Evolutionary conservation across 2,797 vertebrate species (phyloP), one percentile per base, ranked within the genome.

Genomic region (Diplodus sargus): DNA sequence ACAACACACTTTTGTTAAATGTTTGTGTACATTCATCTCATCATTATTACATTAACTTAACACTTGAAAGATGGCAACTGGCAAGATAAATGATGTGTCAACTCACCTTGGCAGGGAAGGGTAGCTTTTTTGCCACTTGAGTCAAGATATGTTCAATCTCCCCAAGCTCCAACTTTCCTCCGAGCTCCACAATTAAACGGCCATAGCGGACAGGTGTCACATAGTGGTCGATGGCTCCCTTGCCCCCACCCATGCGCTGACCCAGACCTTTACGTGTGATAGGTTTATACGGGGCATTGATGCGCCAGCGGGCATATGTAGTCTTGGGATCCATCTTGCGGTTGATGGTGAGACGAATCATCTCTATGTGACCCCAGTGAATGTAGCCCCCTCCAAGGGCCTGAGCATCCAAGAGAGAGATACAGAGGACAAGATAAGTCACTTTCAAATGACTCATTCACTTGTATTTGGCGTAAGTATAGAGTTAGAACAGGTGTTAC

Each of bases 211-310:
- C 93, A 0, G 98, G 93, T 0, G 97, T 97, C 85, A 99, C 97
- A 0, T 98, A 99, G 88, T 92, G 96, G 73, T 99, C 97, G 0
- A 99, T 94, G 74, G 96, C 97, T 5, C 98, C 98, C 68, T 99
- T 99, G 16, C 98, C 98, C 0, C 98, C 97, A 0, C 98, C 98
- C 98, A 99, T 99, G 1, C 98, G 97, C 56, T 99, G 97, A 0
- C 98, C 98, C 1, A 99, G 81, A 20, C 98, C 90, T 88, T 99
- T 99, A 0, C 95, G 93, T 0, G 98, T 99, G 84, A 99, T 80
- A 0, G 98, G 91, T 42, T 99, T 99, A 86, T 84, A 93, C 0
- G 98, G 98, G 1, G 93, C 88, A 0, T 93, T 94, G 59, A 99
- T 87, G 0, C 97, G 92, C 98, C 98, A 99, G 22, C 91, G 52